A percentile compares a stretch with the other conserved stretches of the same genome.
phyloP scores from a whole-genome alignment of 2,113 vertebrate species.

The Eira barbara region DNA sequence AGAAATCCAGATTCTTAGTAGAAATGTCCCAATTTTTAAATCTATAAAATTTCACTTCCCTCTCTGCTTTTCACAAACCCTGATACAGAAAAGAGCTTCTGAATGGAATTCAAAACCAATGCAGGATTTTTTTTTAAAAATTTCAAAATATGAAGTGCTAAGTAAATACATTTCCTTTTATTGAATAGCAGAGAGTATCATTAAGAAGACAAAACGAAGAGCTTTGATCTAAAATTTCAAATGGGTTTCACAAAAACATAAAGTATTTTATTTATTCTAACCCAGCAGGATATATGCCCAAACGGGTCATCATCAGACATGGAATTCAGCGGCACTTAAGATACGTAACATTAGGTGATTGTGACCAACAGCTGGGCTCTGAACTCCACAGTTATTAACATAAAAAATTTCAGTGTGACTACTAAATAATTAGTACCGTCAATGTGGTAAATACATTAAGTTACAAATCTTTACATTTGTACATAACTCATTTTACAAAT shows the following conservation, averaged over 20 bases:
- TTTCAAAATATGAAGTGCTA: neutral
- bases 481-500: constrained; percentile 82
- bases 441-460: constrained; percentile 81
- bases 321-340: neutral
- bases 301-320: neutral
- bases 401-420: constrained; percentile 47
- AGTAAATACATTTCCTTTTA: neutral
- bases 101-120: neutral
- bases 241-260: constrained; percentile 35
- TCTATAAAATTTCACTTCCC: neutral
- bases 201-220: neutral
- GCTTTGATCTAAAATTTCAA: constrained; percentile 38
- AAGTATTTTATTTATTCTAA: constrained; percentile 64
- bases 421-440: constrained; percentile 79
- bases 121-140: neutral
- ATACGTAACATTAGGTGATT: neutral
- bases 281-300: constrained; percentile 28
- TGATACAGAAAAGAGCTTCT: neutral
- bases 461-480: constrained; percentile 83
- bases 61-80: neutral
- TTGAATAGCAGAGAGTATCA: neutral
- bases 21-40: neutral
- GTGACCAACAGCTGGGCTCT: constrained; percentile 25
- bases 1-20: neutral
- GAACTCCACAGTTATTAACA: constrained; percentile 62